These are phyloP conservation scores for Gymnoscopelus braueri DNA, from an alignment of 2,797 vertebrate species.

Conservation along the genomic window DNA sequence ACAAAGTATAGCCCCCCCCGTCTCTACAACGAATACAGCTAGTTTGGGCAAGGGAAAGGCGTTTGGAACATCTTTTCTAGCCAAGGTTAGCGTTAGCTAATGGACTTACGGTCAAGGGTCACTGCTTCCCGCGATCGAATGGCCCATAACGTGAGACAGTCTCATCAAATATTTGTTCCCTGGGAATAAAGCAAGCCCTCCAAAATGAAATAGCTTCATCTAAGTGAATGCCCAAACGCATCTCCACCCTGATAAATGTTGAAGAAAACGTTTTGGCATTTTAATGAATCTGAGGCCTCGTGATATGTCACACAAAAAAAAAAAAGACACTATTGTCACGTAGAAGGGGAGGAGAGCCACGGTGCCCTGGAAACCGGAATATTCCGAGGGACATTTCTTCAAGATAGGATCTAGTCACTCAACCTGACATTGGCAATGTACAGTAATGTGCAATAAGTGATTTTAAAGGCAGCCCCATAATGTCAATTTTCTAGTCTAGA, in stretches of 20 bases:
- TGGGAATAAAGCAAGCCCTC: conserved; percentile 44
- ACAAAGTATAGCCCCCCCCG: not conserved
- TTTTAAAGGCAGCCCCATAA: conserved; percentile 65
- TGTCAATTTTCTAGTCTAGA: conserved; percentile 28
- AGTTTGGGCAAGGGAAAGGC: not conserved
- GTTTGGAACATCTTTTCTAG: conserved; percentile 2
- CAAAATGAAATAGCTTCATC: conserved; percentile 39
- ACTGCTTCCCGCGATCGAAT: conserved; percentile 39
- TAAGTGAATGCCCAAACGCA: conserved; percentile 51
- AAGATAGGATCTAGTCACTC: conserved; percentile 22
- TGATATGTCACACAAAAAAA: conserved; percentile 35
- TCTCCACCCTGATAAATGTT: conserved; percentile 59
- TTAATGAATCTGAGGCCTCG: conserved; percentile 53
- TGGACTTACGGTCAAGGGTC: conserved; percentile 43
- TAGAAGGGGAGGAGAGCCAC: conserved; percentile 13
- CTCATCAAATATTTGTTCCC: conserved; percentile 49
- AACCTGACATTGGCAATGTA: conserved; percentile 32
- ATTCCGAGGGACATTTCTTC: conserved; percentile 28
- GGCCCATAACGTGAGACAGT: conserved; percentile 36
- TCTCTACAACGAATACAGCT: not conserved
- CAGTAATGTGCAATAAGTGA: conserved; percentile 63
- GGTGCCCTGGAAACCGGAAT: conserved; percentile 28
- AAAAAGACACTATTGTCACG: not conserved
- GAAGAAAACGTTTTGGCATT: conserved; percentile 51
- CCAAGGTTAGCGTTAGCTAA: conserved; percentile 39